A percentile compares a stretch with the other conserved stretches of the same genome.
Evolutionary conservation across 2,888 invertebrate genomes (phyloP).

Genomic region (Elysia crispata): DNA sequence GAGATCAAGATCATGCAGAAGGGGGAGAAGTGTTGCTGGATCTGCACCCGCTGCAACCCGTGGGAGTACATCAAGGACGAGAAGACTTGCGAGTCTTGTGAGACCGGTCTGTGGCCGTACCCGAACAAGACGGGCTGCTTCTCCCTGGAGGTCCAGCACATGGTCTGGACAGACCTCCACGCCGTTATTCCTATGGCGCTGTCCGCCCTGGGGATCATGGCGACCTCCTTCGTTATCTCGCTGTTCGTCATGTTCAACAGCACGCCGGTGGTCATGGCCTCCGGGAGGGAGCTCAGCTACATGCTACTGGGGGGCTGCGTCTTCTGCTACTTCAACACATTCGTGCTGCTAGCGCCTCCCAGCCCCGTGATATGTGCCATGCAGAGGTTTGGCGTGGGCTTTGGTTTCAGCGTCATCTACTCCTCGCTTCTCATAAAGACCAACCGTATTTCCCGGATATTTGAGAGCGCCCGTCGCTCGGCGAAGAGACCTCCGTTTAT

Average conservation of each 20-base stretch:
- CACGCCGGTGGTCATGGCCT: constrained; percentile 83
- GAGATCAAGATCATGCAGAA: constrained; percentile 77
- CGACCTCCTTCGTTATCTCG: constrained; percentile 82
- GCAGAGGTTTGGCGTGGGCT: constrained; percentile 76
- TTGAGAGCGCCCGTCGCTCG: constrained; percentile 82
- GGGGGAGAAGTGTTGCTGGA: constrained; percentile 79
- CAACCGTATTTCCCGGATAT: constrained; percentile 83
- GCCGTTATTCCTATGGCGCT: constrained; percentile 83
- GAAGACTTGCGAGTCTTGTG: constrained; percentile 74
- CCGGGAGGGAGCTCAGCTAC: constrained; percentile 83
- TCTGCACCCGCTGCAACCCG: constrained; percentile 72
- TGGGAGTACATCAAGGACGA: constrained; percentile 75
- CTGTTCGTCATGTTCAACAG: constrained; percentile 83
- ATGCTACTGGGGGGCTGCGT: constrained; percentile 83
- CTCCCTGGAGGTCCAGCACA: constrained; percentile 68
- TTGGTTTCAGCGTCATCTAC: constrained; percentile 80
- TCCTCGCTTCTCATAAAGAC: constrained; percentile 84
- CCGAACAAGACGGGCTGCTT: constrained; percentile 70
- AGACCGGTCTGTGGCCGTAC: constrained; percentile 74
- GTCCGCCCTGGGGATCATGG: constrained; percentile 82
- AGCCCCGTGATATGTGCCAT: constrained; percentile 80
- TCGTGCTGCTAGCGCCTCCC: constrained; percentile 82
- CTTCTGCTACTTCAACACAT: constrained; percentile 83
- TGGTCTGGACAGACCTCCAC: constrained; percentile 79
- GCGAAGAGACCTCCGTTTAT: constrained; percentile 83